A percentile compares a stretch with the other conserved stretches of the same genome.
Conservation (phyloP, 64 coral and sea anemone genomes). For the Acropora tenuis region DNA sequence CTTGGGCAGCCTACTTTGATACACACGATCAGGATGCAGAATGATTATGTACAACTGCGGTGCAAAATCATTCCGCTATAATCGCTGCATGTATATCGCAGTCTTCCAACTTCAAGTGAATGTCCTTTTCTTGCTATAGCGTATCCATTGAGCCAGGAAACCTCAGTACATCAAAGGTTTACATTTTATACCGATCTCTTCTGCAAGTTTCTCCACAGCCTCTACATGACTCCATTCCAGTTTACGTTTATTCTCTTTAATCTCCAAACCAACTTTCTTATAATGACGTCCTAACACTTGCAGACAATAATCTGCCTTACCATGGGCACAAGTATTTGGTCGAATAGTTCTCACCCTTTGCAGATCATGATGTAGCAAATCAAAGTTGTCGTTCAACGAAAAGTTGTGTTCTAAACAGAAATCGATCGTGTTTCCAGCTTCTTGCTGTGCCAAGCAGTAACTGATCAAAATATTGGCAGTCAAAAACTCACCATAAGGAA, state of each 20-base stretch:
- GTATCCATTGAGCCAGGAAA: no score
- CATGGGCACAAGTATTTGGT: slow-evolving; percentile 1
- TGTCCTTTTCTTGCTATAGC: no score
- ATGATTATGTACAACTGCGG: no score
- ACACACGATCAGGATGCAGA: no score
- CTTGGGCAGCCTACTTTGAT: no score
- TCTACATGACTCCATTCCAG: not conserved
- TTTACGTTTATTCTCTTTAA: not conserved
- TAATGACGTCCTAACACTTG: slow-evolving; percentile 24
- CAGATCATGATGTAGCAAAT: slow-evolving; percentile 5
- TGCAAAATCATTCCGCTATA: no score
- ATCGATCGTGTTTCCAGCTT: not conserved
- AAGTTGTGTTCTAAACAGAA: not conserved
- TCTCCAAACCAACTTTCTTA: not conserved
- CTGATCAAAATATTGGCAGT: slow-evolving; percentile 5
- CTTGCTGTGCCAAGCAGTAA: slow-evolving; percentile 4
- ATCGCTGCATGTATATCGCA: no score
- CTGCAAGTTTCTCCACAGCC: no score
- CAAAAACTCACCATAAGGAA: not conserved
- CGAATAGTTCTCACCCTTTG: not conserved
- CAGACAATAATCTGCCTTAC: slow-evolving; percentile 9
- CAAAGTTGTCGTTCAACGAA: not conserved
- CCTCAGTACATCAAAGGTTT: slow-evolving; percentile 11
- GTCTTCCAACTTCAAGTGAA: no score
- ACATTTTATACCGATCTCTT: not conserved